These are phyloP conservation scores for Drosophila parvula DNA, from an alignment of 1,140 invertebrate genomes.

Conservation along the genomic window DNA sequence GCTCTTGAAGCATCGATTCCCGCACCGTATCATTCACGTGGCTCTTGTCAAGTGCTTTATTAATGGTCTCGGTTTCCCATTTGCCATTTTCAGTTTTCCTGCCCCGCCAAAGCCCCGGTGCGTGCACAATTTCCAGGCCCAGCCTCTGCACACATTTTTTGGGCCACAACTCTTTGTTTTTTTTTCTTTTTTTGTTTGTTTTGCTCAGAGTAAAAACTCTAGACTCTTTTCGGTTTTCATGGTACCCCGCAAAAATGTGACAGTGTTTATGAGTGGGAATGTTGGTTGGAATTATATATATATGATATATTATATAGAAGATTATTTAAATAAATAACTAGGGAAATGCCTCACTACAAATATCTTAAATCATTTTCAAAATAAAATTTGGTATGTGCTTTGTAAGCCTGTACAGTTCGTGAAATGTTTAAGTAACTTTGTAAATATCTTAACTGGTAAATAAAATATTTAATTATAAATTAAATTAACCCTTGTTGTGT, in stretches of 20 bases:
- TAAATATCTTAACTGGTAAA: not conserved
- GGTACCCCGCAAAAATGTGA: slow-evolving; percentile 1
- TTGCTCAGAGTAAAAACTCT: not conserved
- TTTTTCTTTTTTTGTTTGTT: not conserved
- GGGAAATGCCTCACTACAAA: no score
- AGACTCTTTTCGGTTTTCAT: not conserved
- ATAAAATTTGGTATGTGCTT: not conserved
- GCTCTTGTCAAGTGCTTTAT: slow-evolving; percentile 54
- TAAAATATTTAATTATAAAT: not conserved
- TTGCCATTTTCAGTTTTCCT: slow-evolving; percentile 27
- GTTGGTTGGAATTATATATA: not conserved
- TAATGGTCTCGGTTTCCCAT: slow-evolving; percentile 44
- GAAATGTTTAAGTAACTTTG: not conserved
- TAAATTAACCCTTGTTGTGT: not conserved
- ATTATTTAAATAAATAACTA: no score
- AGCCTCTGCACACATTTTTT: slow-evolving; percentile 33
- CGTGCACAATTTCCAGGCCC: slow-evolving; percentile 28
- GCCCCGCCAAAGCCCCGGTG: not conserved
- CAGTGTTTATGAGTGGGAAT: not conserved
- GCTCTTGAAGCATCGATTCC: not conserved
- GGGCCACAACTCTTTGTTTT: slow-evolving; percentile 1
- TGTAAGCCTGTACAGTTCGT: not conserved
- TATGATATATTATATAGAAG: no score
- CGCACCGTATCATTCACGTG: slow-evolving; percentile 29
- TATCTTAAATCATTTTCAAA: no score